Evolutionary conservation across 2,797 vertebrate genomes (phyloP).

Genomic region (Limosa lapponica): DNA sequence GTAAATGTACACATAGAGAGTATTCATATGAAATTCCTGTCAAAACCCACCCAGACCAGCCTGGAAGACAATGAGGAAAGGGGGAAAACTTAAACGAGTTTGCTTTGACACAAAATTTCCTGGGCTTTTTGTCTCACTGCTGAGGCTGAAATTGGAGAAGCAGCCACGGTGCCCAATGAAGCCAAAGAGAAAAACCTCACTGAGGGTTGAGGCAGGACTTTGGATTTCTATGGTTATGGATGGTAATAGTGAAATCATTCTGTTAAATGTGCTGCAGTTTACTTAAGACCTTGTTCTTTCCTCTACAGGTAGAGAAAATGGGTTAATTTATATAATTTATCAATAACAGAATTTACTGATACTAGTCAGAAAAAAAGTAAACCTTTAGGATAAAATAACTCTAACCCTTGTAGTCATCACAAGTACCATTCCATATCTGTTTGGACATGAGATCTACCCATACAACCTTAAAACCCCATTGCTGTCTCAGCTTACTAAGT

Average conservation of each 20-base stretch:
- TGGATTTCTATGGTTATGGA: background rate
- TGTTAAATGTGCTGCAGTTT: background rate
- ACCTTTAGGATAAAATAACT: background rate
- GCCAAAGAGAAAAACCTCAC: background rate
- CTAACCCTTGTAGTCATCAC: background rate
- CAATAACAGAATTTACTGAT: background rate
- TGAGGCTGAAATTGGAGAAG: background rate
- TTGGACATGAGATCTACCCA: background rate
- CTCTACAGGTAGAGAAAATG: background rate
- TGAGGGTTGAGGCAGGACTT: background rate
- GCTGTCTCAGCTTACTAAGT: background rate
- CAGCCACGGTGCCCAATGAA: background rate
- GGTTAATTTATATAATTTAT: rapidly evolving
- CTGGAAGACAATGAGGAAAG: background rate
- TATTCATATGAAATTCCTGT: background rate
- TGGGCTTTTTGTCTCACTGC: rapidly evolving
- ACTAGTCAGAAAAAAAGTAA: background rate
- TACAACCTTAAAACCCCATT: background rate
- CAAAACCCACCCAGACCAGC: background rate
- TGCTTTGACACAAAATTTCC: background rate
- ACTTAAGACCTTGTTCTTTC: background rate
- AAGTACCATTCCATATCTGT: background rate
- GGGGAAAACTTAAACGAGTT: background rate
- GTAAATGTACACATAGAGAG: background rate
- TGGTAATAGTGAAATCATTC: background rate